Evolutionary conservation across 2,113 vertebrate genomes (phyloP).

Genomic region (Petroica traversi): DNA sequence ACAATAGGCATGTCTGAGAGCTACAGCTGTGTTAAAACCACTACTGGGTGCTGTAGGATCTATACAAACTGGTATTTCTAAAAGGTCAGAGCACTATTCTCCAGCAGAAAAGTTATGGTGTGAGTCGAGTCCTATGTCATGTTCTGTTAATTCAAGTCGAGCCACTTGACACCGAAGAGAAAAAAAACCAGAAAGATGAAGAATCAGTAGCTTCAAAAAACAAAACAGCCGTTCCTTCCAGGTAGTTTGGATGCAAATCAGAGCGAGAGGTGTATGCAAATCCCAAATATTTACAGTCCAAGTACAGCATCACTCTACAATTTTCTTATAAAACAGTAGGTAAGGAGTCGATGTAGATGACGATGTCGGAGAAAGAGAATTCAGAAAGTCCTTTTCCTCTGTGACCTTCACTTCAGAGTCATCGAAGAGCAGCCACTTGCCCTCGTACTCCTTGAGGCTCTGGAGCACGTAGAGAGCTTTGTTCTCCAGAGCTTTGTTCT

Average conservation of each 20-base stretch:
- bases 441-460: conserved; percentile 87
- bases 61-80: conserved; percentile 62
- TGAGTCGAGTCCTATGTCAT: conserved; percentile 38
- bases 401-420: conserved; percentile 94
- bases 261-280: conserved; percentile 13
- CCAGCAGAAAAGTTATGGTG: conserved; percentile 41
- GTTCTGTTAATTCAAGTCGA: conserved; percentile 60
- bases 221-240: conserved; percentile 34
- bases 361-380: conserved; percentile 86
- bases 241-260: conserved; percentile 39
- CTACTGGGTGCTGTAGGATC: conserved; percentile 47
- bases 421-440: conserved; percentile 96
- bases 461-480: conserved; percentile 69
- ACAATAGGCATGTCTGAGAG: conserved; percentile 62
- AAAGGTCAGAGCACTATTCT: conserved; percentile 61
- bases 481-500: conserved; percentile 71
- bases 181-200: conserved; percentile 38
- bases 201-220: conserved; percentile 68
- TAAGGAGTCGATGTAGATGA: conserved; percentile 93
- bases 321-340: conserved; percentile 92
- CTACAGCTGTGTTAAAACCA: conserved; percentile 62
- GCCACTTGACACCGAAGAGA: conserved; percentile 34
- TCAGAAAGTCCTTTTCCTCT: conserved; percentile 92
- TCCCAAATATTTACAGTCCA: conserved; percentile 69
- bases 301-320: conserved; percentile 69